Conservation (phyloP, 1,140 invertebrate species). For the Trinorchestia longiramus region DNA sequence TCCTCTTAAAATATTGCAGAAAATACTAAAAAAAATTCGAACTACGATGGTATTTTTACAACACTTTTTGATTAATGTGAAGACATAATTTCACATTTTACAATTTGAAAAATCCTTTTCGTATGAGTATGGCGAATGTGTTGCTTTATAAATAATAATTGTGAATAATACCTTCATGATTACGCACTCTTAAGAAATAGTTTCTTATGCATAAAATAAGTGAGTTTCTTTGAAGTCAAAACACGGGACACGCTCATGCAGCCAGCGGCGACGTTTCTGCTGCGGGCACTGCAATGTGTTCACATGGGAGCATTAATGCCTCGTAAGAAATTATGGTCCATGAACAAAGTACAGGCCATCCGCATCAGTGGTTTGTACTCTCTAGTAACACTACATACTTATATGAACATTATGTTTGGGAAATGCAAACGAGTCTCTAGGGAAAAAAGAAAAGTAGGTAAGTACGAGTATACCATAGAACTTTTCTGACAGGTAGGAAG, state of each 20-base stretch:
- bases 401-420: background rate
- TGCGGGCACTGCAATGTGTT: background rate
- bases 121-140: too few relatives aligned
- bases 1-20: background rate
- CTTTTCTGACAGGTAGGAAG: background rate
- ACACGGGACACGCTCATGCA: background rate
- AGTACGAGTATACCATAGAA: background rate
- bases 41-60: too few relatives aligned
- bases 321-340: background rate
- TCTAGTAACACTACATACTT: background rate
- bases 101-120: too few relatives aligned
- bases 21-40: too few relatives aligned
- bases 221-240: background rate
- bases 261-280: background rate
- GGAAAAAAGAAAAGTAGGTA: background rate
- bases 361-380: background rate
- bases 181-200: background rate
- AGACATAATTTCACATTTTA: too few relatives aligned
- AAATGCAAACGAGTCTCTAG: background rate
- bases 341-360: background rate
- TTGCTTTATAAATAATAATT: too few relatives aligned
- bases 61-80: too few relatives aligned
- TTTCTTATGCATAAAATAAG: background rate
- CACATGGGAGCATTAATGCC: background rate
- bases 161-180: background rate